A percentile compares a stretch with the other conserved stretches of the same genome.
phyloP scores from a whole-genome alignment of 1,140 invertebrate genomes.

The Aphaenogaster rudis region DNA sequence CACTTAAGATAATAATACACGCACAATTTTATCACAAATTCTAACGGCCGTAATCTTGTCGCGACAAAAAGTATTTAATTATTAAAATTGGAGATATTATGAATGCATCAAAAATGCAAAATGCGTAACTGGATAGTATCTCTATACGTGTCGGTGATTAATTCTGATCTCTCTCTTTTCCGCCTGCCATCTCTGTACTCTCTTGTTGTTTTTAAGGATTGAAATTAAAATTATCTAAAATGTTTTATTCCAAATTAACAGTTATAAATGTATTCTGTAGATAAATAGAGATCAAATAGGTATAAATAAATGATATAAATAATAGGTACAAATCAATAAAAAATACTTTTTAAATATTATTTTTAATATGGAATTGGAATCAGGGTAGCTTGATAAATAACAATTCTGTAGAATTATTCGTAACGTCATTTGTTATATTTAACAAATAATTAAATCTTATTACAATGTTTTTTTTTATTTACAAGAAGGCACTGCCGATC shows the following conservation, averaged over 20 bases:
- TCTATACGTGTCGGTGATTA: background rate
- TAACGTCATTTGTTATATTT: conserved; percentile 83
- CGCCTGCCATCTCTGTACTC: background rate
- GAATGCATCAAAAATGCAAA: background rate
- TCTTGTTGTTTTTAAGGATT: background rate
- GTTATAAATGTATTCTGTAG: background rate
- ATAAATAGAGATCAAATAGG: background rate
- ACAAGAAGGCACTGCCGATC: conserved; percentile 78
- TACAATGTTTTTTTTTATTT: conserved; percentile 73
- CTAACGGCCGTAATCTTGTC: background rate
- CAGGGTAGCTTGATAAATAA: conserved; percentile 35
- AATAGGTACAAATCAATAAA: background rate
- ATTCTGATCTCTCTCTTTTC: background rate
- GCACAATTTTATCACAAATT: conserved; percentile 10
- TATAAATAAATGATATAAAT: background rate
- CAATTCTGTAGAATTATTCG: conserved; percentile 60
- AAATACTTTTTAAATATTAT: conserved; percentile 10
- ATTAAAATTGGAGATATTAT: background rate
- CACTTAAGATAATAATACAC: background rate
- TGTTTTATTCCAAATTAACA: background rate
- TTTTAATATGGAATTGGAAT: background rate
- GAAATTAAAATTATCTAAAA: background rate
- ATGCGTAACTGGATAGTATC: background rate
- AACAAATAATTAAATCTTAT: conserved; percentile 74
- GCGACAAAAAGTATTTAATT: background rate